These are phyloP conservation scores for Omphaloscelis lunosa DNA, from an alignment of 2,888 invertebrate species.

Conservation along the genomic window DNA sequence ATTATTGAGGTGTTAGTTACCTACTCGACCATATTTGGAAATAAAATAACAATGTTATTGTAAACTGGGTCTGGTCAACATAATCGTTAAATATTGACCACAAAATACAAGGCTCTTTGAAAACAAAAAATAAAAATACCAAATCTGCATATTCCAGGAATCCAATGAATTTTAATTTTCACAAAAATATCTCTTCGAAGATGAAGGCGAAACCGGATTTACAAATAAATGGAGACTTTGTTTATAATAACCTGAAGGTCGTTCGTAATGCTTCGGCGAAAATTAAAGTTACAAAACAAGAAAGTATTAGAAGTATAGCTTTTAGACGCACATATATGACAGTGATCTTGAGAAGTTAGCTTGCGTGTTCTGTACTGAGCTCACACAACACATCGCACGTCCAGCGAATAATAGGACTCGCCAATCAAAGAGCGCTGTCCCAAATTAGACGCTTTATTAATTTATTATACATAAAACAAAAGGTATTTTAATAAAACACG, in stretches of 20 bases:
- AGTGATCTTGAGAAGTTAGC: too few species aligned
- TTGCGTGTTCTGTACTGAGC: too few species aligned
- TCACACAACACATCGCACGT: too few species aligned
- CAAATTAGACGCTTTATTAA: too few species aligned
- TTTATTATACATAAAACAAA: too few species aligned
- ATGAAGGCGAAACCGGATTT: constrained; percentile 11
- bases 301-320: constrained; percentile 30
- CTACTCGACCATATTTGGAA: not conserved
- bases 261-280: constrained; percentile 29
- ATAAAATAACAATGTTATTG: not conserved
- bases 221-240: constrained; percentile 27
- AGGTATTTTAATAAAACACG: too few species aligned
- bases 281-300: constrained; percentile 29
- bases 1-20: not conserved
- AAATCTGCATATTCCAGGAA: constrained; percentile 1
- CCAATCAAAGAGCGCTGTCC: too few species aligned
- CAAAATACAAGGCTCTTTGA: too few species aligned
- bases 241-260: constrained; percentile 48
- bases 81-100: constrained; percentile 1
- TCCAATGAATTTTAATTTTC: constrained; percentile 1
- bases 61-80: not conserved
- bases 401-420: too few species aligned
- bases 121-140: not conserved
- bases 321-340: too few species aligned
- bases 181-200: constrained; percentile 5